Base-by-base conservation (phyloP, 37 sponge, comb jelly and placozoan genomes). In the Hexactinellida sp. region DNA sequence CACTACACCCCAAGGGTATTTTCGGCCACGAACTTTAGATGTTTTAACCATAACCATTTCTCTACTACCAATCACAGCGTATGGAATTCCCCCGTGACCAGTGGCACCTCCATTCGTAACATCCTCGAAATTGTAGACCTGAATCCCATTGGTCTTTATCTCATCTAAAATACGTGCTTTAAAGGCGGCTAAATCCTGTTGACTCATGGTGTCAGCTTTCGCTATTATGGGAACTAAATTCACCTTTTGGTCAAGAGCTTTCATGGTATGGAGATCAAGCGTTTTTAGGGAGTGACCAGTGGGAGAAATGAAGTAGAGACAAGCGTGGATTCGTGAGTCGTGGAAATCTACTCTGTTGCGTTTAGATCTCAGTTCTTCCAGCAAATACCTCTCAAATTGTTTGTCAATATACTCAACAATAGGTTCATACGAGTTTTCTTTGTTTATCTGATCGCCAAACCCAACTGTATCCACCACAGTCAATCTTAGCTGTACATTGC, bases 1-100 rank as follows among this genome's bases (percentile, higher is more conserved):
- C 37, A 98, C 99, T 51, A 91, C 90, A 3, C 99, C 99, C 99
- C 99, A 98, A 13, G 99, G 99, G 85, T 98, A 98, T 85, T 88
- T 63, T 38, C 99, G 88, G 24, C 92, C 96, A 30, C 99, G 89
- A 1, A 95, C 94, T 36, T 90, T 91, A 38, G 87, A 82, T 0
- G 91, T 92, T 19, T 92, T 92, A 32, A 94, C 93, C 32, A 91
- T 89, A 32, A 94, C 88, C 85, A 94, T 93, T n/a, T 98, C 99
- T 36, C 94, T 90, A 88, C 94, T 94, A 34, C 99, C 99, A 82
- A 98, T 91, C 32, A 98, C 96, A 52, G 96, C 99, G 92, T 95
- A 98, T n/a, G 99, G 99, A 37, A 98, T 38, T 83, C 92, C 93
- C 0, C 89, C 89, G 87, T 91, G 85, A 24, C 9, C 23, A 5